Evolutionary conservation across 2,113 vertebrate genomes (phyloP).

Genomic region (Sitta europaea): DNA sequence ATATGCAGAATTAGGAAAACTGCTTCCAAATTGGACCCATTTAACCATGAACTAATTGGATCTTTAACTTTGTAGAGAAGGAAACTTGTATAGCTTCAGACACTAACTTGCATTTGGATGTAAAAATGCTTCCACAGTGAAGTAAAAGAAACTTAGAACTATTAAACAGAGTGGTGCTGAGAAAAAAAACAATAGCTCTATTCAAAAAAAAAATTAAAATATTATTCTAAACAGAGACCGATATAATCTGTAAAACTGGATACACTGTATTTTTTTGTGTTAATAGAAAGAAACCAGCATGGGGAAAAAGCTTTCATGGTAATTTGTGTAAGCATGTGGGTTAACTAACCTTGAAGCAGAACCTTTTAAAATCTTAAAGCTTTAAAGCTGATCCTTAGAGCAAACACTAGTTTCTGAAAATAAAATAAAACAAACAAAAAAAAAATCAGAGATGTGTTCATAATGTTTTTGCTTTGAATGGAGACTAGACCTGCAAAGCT

Average conservation of each 20-base stretch:
- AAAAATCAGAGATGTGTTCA: background rate
- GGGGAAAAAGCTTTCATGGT: slow-evolving; percentile 4
- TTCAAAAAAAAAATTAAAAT: background rate
- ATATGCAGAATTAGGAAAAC: background rate
- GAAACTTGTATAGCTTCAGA: background rate
- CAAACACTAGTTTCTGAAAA: background rate
- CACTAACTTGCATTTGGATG: background rate
- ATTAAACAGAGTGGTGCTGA: background rate
- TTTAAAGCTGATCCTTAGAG: background rate
- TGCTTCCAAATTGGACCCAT: background rate
- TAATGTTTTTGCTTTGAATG: background rate
- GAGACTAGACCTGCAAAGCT: background rate
- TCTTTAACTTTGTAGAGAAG: background rate
- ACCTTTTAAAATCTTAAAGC: background rate
- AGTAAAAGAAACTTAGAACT: background rate
- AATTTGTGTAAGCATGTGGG: slow-evolving; percentile 24
- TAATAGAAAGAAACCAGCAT: slow-evolving; percentile 13
- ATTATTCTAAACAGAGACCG: background rate
- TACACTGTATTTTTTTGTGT: background rate
- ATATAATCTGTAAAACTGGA: background rate
- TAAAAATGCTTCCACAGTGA: background rate
- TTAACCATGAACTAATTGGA: background rate
- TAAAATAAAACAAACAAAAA: background rate
- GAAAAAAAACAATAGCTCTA: background rate
- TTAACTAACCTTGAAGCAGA: slow-evolving; percentile 60